These are phyloP conservation scores for Australoheros scitulus DNA, from an alignment of 2,113 vertebrate genomes.

Conservation along the genomic window DNA sequence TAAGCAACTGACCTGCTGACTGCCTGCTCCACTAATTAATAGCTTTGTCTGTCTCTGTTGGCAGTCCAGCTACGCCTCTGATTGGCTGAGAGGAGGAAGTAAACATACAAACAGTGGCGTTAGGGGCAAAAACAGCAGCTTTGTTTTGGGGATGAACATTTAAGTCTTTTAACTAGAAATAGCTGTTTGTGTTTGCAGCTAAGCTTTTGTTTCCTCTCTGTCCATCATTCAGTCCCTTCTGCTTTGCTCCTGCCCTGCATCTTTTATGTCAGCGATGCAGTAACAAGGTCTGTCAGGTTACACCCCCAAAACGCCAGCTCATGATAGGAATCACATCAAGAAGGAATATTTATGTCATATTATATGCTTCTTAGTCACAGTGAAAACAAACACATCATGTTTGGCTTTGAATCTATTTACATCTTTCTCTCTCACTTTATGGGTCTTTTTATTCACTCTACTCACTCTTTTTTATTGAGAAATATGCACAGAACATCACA, in stretches of 20 bases:
- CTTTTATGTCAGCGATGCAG: background rate
- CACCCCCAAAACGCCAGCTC: background rate
- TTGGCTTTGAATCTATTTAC: background rate
- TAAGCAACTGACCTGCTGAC: constrained; percentile 56
- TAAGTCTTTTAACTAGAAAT: constrained; percentile 22
- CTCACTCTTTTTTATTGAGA: too few relatives aligned
- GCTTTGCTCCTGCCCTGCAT: background rate
- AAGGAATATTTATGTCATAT: background rate
- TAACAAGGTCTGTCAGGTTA: background rate
- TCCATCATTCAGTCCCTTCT: background rate
- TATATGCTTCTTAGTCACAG: background rate
- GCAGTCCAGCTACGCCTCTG: constrained; percentile 43
- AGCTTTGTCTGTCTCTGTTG: constrained; percentile 60
- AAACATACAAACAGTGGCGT: constrained; percentile 11
- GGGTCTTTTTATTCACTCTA: background rate
- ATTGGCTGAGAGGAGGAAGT: constrained; percentile 60
- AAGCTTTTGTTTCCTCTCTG: constrained; percentile 1
- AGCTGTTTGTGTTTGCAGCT: constrained; percentile 38
- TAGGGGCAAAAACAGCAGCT: constrained; percentile 15
- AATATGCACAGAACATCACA: background rate
- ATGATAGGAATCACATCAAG: background rate
- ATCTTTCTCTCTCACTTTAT: background rate
- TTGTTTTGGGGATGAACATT: constrained; percentile 38
- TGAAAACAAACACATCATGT: background rate
- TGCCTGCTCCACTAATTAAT: constrained; percentile 61